Percentiles rank a stretch among this genome's conserved stretches.
These are phyloP conservation scores for Hylyphantes graminicola DNA, from an alignment of 1,140 invertebrate species.

Conservation along the genomic window DNA sequence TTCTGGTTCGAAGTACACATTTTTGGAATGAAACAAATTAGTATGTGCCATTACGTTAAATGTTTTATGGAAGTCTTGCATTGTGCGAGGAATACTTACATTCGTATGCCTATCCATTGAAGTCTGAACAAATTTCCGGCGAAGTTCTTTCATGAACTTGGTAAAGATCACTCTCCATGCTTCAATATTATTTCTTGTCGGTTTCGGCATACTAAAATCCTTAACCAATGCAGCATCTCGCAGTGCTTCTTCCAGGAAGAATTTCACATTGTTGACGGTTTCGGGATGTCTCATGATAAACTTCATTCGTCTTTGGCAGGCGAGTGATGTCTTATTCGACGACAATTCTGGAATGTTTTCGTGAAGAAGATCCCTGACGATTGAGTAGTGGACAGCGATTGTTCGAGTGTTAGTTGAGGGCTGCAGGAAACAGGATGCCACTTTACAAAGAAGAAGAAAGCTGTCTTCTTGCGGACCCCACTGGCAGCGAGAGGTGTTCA, in stretches of 20 bases:
- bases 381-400: conserved; percentile 68
- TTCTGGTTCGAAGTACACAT: conserved; percentile 58
- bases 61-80: conserved; percentile 38
- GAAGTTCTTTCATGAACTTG: conserved; percentile 62
- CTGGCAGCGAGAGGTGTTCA: conserved; percentile 72
- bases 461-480: conserved; percentile 67
- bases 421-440: conserved; percentile 75
- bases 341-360: conserved; percentile 69
- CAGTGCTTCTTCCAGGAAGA: conserved; percentile 74
- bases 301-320: conserved; percentile 76
- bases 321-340: conserved; percentile 77
- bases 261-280: conserved; percentile 72
- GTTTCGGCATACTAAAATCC: conserved; percentile 65
- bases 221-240: conserved; percentile 71
- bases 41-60: not conserved
- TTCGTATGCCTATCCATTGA: conserved; percentile 45
- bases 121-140: conserved; percentile 61
- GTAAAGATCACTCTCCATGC: conserved; percentile 57
- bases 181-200: conserved; percentile 55
- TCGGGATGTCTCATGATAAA: conserved; percentile 75
- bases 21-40: not conserved
- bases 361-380: conserved; percentile 76
- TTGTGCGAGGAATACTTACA: conserved; percentile 25
- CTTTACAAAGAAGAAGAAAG: conserved; percentile 75
- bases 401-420: conserved; percentile 69